These are phyloP conservation scores for Mythimna pallens DNA, from an alignment of 2,888 invertebrate species.

Conservation along the genomic window DNA sequence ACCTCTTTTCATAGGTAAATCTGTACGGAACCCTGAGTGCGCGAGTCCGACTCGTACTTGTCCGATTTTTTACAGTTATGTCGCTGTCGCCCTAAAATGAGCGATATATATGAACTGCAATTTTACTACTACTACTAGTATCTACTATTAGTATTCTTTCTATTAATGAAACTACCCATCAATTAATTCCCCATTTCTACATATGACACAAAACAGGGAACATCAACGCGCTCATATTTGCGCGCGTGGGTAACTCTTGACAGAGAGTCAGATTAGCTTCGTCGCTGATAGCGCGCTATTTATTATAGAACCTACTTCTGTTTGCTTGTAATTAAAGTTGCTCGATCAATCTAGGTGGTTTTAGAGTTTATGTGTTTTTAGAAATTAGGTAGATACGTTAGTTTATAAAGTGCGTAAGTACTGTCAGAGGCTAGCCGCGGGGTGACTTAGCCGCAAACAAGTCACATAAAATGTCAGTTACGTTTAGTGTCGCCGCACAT, in stretches of 20 bases:
- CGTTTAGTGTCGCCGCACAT: too few species aligned
- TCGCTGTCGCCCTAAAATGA: too few species aligned
- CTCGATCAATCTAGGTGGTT: conserved; percentile 10
- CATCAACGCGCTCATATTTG: conserved; percentile 43
- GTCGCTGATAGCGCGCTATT: conserved; percentile 54
- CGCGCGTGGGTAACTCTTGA: conserved; percentile 44
- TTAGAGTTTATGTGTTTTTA: background rate
- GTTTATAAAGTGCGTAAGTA: background rate
- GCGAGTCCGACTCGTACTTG: too few species aligned
- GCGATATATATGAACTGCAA: too few species aligned
- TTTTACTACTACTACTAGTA: too few species aligned
- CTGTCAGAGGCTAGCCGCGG: too few species aligned
- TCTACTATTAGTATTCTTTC: too few species aligned
- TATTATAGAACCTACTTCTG: conserved; percentile 48
- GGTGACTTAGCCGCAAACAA: too few species aligned
- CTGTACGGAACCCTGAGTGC: too few species aligned
- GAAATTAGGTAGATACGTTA: background rate
- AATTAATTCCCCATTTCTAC: background rate
- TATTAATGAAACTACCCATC: background rate
- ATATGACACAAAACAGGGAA: background rate
- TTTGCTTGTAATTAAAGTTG: conserved; percentile 50
- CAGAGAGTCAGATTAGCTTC: conserved; percentile 58
- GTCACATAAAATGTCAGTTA: too few species aligned
- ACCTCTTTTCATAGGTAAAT: too few species aligned
- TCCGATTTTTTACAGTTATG: too few species aligned